Evolutionary conservation across 2,113 vertebrate species (phyloP).

Genomic region (Tapirus terrestris): DNA sequence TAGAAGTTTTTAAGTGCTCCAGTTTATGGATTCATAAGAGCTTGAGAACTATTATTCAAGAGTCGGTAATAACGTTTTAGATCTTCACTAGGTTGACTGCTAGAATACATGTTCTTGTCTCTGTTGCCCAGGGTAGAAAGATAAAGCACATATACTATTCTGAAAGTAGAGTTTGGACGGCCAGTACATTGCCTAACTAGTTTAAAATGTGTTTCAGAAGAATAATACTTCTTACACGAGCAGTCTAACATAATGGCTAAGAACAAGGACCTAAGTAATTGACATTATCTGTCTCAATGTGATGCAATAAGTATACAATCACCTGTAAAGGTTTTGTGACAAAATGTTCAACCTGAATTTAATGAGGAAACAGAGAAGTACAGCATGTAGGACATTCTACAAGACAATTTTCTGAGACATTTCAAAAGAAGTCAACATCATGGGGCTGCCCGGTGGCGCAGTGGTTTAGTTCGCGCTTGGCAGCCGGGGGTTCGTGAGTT

Average conservation of each 20-base stretch:
- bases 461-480: no score
- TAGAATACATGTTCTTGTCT: constrained; percentile 9
- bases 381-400: constrained; percentile 7
- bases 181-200: neutral
- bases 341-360: constrained; percentile 44
- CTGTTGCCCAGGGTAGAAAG: neutral
- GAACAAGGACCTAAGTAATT: neutral
- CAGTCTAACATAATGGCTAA: constrained; percentile 17
- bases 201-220: constrained; percentile 41
- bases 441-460: no score
- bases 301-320: neutral
- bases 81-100: neutral
- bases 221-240: neutral
- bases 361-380: constrained; percentile 12
- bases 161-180: neutral
- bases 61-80: neutral
- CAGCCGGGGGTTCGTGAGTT: no score
- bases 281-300: neutral
- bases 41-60: neutral
- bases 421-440: neutral
- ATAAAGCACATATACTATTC: neutral
- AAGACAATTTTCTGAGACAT: neutral
- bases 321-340: neutral
- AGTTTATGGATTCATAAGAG: neutral
- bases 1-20: neutral